These are phyloP conservation scores for Heterohyrax brucei DNA, from an alignment of 2,797 vertebrate species.

Conservation along the genomic window DNA sequence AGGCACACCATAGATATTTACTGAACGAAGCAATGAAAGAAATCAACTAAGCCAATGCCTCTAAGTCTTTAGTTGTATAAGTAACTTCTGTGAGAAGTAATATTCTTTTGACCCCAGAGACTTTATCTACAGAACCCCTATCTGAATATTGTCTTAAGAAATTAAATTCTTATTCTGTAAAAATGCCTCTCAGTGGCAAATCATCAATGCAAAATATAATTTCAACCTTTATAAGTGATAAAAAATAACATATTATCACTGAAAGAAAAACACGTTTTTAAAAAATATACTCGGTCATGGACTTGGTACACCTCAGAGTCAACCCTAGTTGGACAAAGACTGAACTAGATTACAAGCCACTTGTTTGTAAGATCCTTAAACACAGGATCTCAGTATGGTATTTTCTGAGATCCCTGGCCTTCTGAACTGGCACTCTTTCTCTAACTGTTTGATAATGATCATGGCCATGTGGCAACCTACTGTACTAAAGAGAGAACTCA, in stretches of 20 bases:
- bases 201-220: constrained; percentile 31
- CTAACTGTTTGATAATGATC: neutral
- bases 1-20: neutral
- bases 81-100: neutral
- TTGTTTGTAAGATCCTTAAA: too few species aligned
- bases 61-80: neutral
- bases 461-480: neutral
- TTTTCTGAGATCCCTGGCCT: neutral
- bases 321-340: neutral
- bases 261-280: constrained; percentile 5
- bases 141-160: neutral
- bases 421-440: neutral
- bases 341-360: neutral
- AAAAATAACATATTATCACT: neutral
- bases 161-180: constrained; percentile 41
- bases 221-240: constrained; percentile 19
- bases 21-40: neutral
- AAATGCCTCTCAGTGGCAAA: constrained; percentile 47
- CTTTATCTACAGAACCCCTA: neutral
- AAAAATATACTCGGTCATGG: neutral
- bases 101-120: neutral
- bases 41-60: neutral
- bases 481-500: neutral
- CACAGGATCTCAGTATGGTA: accelerated
- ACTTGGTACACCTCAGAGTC: neutral